phyloP scores from a whole-genome alignment of 2,888 invertebrate genomes.

The Thecocarcelia acutangulata region DNA sequence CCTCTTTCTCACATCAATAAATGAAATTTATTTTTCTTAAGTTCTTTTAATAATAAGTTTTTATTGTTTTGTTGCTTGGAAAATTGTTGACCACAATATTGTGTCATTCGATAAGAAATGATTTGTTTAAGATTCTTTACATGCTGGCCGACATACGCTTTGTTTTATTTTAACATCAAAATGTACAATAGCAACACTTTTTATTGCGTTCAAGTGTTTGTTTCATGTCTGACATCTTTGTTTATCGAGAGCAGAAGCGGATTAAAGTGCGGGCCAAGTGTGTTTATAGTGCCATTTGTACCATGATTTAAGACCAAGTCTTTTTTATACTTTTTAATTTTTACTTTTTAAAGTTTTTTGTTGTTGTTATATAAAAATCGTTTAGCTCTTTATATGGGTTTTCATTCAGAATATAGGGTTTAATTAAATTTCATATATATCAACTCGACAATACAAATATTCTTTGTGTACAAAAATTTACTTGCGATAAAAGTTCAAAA shows the following conservation, averaged over 20 bases:
- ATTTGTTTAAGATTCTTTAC: not conserved
- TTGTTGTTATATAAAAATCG: too few species aligned
- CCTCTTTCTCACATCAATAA: conserved; percentile 19
- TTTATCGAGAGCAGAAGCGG: conserved; percentile 1
- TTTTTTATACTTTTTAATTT: too few species aligned
- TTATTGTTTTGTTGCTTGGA: not conserved
- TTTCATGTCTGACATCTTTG: not conserved
- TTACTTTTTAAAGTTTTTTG: too few species aligned
- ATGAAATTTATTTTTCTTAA: conserved; percentile 21
- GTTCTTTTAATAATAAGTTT: not conserved
- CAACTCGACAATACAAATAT: too few species aligned
- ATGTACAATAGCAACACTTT: not conserved
- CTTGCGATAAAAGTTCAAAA: too few species aligned
- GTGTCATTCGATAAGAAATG: conserved; percentile 46
- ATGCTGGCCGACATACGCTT: not conserved
- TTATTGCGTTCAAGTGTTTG: conserved; percentile 27
- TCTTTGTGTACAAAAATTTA: too few species aligned
- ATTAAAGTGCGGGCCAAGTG: not conserved
- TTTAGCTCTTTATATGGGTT: too few species aligned
- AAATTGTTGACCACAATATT: conserved; percentile 37
- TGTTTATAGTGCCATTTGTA: too few species aligned
- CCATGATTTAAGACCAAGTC: too few species aligned
- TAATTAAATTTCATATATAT: too few species aligned
- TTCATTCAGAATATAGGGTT: too few species aligned
- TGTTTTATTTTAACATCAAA: not conserved